phyloP scores from a whole-genome alignment of 2,797 vertebrate genomes.

The Myotis pilosus region DNA sequence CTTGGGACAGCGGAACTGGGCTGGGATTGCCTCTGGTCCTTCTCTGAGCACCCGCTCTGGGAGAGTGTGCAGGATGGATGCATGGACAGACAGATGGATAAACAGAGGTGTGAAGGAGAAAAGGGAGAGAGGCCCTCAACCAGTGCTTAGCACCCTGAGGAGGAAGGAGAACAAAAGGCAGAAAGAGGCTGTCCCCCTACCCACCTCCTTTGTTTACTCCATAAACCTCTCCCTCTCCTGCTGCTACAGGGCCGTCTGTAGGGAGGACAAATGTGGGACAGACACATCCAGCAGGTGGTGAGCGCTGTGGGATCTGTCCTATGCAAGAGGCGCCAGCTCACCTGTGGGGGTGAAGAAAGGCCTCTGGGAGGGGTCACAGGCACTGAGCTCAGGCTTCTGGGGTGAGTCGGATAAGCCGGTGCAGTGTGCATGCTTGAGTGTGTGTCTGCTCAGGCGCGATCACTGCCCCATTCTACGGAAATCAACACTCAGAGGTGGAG shows the following conservation, averaged over 20 bases:
- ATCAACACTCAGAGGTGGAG: background rate
- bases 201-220: background rate
- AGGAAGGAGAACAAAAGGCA: background rate
- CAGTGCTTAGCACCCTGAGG: background rate
- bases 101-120: background rate
- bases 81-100: background rate
- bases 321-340: background rate
- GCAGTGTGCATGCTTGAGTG: rapidly evolving
- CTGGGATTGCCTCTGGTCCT: background rate
- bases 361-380: background rate
- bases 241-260: background rate
- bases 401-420: no score
- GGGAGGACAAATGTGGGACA: background rate
- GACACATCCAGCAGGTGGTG: background rate
- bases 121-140: background rate
- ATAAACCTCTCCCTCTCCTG: background rate
- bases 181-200: background rate
- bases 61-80: background rate
- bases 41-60: background rate
- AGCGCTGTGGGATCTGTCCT: background rate
- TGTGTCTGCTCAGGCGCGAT: no score
- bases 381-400: background rate
- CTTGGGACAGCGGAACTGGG: background rate
- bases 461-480: slow-evolving; percentile 55
- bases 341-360: background rate